A percentile compares a stretch with the other conserved stretches of the same genome.
These are phyloP conservation scores for Montipora capitata DNA, from an alignment of 92 coral and sea anemone genomes.

Conservation along the genomic window DNA sequence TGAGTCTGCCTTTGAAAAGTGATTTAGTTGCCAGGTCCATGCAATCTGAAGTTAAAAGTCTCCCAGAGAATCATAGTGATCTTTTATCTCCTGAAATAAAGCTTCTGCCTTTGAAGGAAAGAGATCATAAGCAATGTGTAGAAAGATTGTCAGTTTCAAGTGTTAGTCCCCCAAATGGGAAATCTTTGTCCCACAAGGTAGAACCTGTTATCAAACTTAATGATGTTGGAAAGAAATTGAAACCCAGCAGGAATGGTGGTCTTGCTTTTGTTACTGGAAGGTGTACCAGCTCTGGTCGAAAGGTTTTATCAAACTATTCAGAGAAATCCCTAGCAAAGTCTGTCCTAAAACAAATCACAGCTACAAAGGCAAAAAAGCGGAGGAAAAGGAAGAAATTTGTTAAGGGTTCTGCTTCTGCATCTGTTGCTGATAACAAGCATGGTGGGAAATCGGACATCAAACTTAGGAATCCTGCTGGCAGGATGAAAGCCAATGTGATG, in stretches of 20 bases:
- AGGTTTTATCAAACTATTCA: constrained; percentile 20
- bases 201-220: constrained; percentile 18
- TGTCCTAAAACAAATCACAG: not conserved
- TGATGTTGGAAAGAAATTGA: constrained; percentile 22
- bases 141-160: not conserved
- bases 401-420: not conserved
- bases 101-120: constrained; percentile 8
- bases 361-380: not conserved
- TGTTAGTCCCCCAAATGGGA: not conserved
- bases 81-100: constrained; percentile 21
- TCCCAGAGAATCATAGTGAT: not conserved
- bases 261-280: constrained; percentile 13
- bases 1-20: not conserved
- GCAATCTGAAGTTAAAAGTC: not conserved
- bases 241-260: constrained; percentile 17
- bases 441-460: not conserved
- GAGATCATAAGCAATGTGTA: no score
- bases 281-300: constrained; percentile 21
- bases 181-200: not conserved
- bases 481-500: not conserved
- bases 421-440: not conserved
- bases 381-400: not conserved
- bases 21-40: not conserved
- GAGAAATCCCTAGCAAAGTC: constrained; percentile 32
- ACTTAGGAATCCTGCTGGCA: not conserved